Evolutionary conservation across 2,113 vertebrate species (phyloP).

Genomic region (Salvelinus alpinus): DNA sequence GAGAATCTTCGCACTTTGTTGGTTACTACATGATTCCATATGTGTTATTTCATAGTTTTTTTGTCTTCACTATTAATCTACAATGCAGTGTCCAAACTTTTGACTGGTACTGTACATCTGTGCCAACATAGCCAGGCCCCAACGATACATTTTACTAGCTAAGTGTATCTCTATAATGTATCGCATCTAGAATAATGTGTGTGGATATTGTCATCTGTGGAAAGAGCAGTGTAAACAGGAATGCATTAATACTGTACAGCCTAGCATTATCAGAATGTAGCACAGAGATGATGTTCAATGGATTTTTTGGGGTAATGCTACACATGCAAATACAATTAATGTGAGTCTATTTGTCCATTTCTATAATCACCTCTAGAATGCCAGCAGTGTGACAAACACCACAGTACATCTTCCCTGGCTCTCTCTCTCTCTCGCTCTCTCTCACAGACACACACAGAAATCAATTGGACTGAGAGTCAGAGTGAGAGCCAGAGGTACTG

Average conservation of each 20-base stretch:
- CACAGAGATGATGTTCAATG: neutral
- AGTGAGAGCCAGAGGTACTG: constrained; percentile 18
- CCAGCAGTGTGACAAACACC: no score
- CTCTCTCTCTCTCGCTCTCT: constrained; percentile 51
- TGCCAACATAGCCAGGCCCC: constrained; percentile 13
- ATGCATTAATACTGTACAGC: neutral
- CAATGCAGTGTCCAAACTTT: no score
- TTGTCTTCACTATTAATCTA: no score
- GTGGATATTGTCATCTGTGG: neutral
- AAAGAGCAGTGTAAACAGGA: neutral
- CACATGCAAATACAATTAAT: constrained; percentile 15
- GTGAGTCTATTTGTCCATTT: constrained; percentile 29
- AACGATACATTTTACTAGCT: neutral
- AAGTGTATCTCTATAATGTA: neutral
- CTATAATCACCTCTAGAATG: constrained; percentile 9
- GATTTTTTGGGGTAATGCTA: neutral
- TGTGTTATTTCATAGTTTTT: no score
- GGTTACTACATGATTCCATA: no score
- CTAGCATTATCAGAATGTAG: constrained; percentile 11
- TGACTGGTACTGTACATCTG: neutral
- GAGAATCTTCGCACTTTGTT: no score
- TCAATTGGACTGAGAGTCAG: constrained; percentile 47
- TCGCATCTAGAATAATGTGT: neutral
- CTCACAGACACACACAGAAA: constrained; percentile 49
- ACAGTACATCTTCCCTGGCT: constrained; percentile 33